A percentile compares a stretch with the other conserved stretches of the same genome.
phyloP scores from a whole-genome alignment of 2,113 vertebrate genomes.

The Hippocampus comes region DNA sequence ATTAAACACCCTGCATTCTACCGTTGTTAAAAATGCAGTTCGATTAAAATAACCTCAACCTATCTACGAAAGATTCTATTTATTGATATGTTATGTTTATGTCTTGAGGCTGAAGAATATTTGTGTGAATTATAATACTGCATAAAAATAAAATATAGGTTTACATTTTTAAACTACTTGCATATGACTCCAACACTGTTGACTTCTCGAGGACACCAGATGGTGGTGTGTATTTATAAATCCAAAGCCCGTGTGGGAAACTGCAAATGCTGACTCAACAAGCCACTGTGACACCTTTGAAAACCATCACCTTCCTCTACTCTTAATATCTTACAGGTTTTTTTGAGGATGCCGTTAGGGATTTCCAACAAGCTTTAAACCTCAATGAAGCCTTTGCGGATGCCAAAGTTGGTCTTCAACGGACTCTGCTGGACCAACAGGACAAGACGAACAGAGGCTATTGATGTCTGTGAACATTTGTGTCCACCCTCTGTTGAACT shows the following conservation, averaged over 20 bases:
- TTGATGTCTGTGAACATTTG: conserved; percentile 39
- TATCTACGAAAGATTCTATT: too few species aligned
- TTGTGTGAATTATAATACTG: neutral
- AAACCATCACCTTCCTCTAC: neutral
- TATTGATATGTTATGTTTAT: too few species aligned
- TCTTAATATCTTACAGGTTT: conserved; percentile 72
- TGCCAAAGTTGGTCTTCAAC: conserved; percentile 83
- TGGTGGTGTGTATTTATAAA: conserved; percentile 32
- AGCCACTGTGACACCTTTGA: neutral
- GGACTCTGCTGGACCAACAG: conserved; percentile 84
- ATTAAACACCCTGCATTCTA: neutral
- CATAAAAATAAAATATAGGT: neutral
- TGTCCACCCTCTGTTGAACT: neutral
- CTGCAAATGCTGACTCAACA: conserved; percentile 3
- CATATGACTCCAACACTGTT: neutral
- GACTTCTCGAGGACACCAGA: conserved; percentile 30
- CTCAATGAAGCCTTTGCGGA: conserved; percentile 89
- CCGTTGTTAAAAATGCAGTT: neutral
- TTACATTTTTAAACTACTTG: neutral
- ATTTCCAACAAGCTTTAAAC: conserved; percentile 84
- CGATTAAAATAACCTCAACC: too few species aligned
- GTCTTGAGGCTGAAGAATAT: neutral
- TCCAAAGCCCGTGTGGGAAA: neutral
- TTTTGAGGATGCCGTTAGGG: conserved; percentile 84
- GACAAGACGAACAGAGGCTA: conserved; percentile 77